These are phyloP conservation scores for Dromas ardeola DNA, from an alignment of 2,113 vertebrate species.

Conservation along the genomic window DNA sequence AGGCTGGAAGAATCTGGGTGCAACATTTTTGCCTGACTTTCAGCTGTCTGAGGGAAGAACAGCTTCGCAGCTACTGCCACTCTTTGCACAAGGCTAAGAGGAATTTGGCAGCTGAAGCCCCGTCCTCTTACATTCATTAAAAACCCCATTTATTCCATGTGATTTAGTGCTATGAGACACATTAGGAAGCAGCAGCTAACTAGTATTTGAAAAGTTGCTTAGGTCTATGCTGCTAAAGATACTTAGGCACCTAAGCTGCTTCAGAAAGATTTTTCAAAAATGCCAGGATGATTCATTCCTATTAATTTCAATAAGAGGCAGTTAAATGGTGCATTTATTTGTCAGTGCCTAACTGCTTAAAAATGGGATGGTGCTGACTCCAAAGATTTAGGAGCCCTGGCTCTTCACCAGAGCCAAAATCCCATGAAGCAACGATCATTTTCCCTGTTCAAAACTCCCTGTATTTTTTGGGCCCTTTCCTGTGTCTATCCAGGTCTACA, in stretches of 20 bases:
- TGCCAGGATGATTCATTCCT: constrained; percentile 50
- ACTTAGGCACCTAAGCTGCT: constrained; percentile 41
- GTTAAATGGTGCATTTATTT: constrained; percentile 66
- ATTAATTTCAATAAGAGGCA: constrained; percentile 61
- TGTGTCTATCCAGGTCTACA: neutral
- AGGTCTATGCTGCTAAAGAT: constrained; percentile 46
- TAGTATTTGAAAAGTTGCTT: constrained; percentile 56
- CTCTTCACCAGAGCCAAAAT: constrained; percentile 39
- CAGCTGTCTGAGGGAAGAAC: neutral
- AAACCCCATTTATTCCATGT: neutral
- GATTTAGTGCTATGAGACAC: constrained; percentile 47
- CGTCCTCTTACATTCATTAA: constrained; percentile 39
- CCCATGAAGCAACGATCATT: neutral
- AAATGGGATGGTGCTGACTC: constrained; percentile 21
- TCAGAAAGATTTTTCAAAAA: constrained; percentile 58
- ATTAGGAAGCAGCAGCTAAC: constrained; percentile 45
- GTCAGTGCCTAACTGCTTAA: constrained; percentile 54
- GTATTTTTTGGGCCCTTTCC: neutral
- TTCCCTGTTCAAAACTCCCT: neutral
- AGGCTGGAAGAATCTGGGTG: neutral
- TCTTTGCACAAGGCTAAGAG: neutral
- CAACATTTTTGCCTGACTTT: neutral
- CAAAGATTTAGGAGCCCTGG: constrained; percentile 40
- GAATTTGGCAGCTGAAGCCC: constrained; percentile 33
- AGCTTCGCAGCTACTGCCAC: neutral